Percentiles rank a stretch among this genome's conserved stretches.
phyloP scores from a whole-genome alignment of 2,888 invertebrate species.

The Parnassius mnemosyne region DNA sequence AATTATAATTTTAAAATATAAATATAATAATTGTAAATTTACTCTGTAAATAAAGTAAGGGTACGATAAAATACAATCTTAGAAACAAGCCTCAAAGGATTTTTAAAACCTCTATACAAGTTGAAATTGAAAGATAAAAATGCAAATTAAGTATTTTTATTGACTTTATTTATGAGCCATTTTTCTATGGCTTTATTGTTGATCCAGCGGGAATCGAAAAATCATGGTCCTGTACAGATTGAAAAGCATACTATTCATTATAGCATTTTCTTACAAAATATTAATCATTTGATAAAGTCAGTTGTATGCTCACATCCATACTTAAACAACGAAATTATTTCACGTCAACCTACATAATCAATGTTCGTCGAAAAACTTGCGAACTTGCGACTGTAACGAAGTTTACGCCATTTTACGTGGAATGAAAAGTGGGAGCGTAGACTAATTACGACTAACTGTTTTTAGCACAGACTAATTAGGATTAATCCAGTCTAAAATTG shows the following conservation, averaged over 20 bases:
- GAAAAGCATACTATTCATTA: background rate
- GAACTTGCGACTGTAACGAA: conserved; percentile 1
- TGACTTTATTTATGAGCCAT: background rate
- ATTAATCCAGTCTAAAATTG: conserved; percentile 6
- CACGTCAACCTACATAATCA: background rate
- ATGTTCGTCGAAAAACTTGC: background rate
- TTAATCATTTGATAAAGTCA: conserved; percentile 5
- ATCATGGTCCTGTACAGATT: conserved; percentile 2
- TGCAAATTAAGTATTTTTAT: no score
- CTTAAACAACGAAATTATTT: background rate
- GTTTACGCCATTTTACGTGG: conserved; percentile 6
- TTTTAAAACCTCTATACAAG: no score
- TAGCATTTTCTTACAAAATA: background rate
- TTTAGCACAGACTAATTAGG: conserved; percentile 10
- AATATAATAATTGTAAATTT: no score
- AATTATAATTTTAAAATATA: no score
- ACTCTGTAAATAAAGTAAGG: no score
- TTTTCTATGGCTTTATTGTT: conserved; percentile 20
- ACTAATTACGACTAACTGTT: conserved; percentile 14
- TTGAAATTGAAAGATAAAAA: no score
- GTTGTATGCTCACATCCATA: background rate
- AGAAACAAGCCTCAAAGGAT: no score
- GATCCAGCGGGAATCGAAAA: conserved; percentile 13
- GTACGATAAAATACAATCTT: no score
- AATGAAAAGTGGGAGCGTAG: conserved; percentile 5